Conservation (phyloP, 2,888 invertebrate species). For the Dasysyrphus tricinctus region DNA sequence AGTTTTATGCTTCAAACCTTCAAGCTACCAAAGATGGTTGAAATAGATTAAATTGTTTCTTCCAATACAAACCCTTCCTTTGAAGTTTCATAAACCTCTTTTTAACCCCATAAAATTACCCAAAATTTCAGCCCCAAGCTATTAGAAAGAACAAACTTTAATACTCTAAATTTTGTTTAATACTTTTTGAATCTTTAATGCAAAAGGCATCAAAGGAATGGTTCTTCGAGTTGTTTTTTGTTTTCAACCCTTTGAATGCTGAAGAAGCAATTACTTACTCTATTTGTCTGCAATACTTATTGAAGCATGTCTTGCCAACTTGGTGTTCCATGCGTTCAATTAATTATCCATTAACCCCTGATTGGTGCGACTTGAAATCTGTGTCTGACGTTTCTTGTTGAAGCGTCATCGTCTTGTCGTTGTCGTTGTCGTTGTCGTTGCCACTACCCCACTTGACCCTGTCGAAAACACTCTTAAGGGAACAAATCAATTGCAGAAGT, state of each 20-base stretch:
- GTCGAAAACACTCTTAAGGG: background rate
- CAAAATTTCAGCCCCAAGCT: background rate
- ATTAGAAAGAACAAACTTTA: background rate
- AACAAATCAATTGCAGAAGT: constrained; percentile 21
- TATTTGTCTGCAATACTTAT: background rate
- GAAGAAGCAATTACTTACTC: background rate
- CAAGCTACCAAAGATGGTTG: background rate
- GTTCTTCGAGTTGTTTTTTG: background rate
- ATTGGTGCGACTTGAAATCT: constrained; percentile 5
- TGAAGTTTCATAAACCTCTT: background rate
- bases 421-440: background rate
- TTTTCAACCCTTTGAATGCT: background rate
- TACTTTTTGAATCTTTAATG: constrained; percentile 5
- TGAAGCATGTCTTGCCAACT: constrained; percentile 8
- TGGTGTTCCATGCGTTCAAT: constrained; percentile 14
- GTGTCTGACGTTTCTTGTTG: constrained; percentile 4
- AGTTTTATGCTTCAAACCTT: background rate
- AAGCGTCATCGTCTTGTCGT: background rate
- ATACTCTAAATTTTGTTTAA: background rate
- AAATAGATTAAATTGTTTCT: background rate
- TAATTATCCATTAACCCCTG: constrained; percentile 22
- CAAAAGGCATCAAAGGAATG: background rate
- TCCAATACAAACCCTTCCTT: no score
- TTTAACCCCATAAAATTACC: background rate
- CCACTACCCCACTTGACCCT: constrained; percentile 5